Evolutionary conservation across 2,113 vertebrate genomes (phyloP).

Genomic region (Corythornis madagascariensis): DNA sequence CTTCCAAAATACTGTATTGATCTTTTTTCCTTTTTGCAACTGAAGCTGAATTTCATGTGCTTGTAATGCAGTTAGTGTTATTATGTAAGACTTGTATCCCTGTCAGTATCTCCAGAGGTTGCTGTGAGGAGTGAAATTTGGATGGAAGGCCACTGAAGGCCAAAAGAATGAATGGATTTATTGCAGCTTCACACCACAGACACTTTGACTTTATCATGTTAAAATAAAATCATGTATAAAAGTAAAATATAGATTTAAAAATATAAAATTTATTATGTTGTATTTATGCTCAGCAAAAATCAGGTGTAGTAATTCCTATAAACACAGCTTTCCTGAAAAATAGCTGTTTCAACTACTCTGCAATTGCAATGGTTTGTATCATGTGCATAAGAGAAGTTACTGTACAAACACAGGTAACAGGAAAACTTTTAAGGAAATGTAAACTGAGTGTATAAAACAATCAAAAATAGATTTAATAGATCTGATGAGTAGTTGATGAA

Average conservation of each 20-base stretch:
- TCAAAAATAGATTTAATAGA: not conserved
- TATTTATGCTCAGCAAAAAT: not conserved
- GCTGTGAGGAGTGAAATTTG: not conserved
- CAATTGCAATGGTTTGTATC: not conserved
- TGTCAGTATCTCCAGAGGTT: not conserved
- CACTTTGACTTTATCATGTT: not conserved
- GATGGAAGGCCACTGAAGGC: not conserved
- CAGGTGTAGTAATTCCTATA: not conserved
- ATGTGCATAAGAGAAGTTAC: rapidly evolving
- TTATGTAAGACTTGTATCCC: not conserved
- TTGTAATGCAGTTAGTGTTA: not conserved
- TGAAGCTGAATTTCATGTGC: not conserved
- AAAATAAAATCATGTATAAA: not conserved
- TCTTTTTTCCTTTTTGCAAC: not conserved
- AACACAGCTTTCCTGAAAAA: not conserved
- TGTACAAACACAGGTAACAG: not conserved
- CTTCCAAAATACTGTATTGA: not conserved
- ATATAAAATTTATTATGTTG: not conserved
- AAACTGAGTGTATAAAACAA: not conserved
- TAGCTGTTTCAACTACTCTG: not conserved
- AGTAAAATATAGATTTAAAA: not conserved
- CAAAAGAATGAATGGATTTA: not conserved
- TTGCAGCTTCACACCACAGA: not conserved
- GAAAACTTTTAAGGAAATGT: not conserved
- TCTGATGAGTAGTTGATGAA: not conserved